Conservation (phyloP, 2,797 vertebrate genomes). For the Cuculus canorus region DNA sequence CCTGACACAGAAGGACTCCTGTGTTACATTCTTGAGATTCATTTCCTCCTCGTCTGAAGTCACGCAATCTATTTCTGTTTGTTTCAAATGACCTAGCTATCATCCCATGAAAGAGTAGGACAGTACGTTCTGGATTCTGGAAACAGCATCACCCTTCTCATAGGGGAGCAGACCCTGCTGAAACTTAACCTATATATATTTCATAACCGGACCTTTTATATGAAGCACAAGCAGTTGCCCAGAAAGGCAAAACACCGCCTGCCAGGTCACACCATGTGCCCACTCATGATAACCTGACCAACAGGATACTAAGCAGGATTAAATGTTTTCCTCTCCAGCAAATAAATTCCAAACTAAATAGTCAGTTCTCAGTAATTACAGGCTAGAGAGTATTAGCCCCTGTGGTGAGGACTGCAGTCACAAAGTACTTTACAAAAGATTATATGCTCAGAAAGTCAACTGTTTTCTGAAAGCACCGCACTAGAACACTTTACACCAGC, state of each 20-base stretch:
- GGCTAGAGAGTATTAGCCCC: constrained; percentile 31
- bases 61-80: neutral
- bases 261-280: constrained; percentile 32
- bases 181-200: neutral
- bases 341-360: constrained; percentile 48
- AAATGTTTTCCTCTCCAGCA: constrained; percentile 39
- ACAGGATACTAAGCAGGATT: constrained; percentile 55
- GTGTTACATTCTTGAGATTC: neutral
- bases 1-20: neutral
- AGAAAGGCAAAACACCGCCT: neutral
- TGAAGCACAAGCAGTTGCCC: neutral
- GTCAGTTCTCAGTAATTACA: constrained; percentile 52
- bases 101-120: neutral
- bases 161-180: neutral
- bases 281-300: constrained; percentile 39
- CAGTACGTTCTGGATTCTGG: neutral
- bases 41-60: neutral
- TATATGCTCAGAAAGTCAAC: constrained; percentile 8
- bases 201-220: neutral
- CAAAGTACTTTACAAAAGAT: neutral
- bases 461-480: neutral
- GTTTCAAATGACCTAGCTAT: neutral
- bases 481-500: neutral
- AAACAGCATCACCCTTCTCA: neutral
- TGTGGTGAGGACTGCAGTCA: neutral